phyloP scores from a whole-genome alignment of 1,140 invertebrate species.

The Augochlora pura region DNA sequence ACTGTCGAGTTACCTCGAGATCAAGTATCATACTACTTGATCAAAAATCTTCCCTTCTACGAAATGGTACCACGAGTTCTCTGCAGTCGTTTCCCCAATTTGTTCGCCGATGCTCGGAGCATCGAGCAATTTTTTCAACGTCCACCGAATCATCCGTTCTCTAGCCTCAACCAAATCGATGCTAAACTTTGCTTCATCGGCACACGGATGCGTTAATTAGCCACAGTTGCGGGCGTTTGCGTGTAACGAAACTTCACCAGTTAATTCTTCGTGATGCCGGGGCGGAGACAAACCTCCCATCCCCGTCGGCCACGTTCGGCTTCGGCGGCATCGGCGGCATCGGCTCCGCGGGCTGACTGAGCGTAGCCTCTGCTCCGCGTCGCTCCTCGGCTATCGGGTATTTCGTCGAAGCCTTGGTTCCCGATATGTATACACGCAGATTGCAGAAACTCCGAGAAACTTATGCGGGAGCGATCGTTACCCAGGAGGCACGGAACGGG shows the following conservation, averaged over 20 bases:
- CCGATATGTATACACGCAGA: slow-evolving; percentile 66
- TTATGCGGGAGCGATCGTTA: slow-evolving; percentile 65
- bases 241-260: slow-evolving; percentile 6
- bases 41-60: too few species aligned
- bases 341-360: slow-evolving; percentile 2
- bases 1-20: too few species aligned
- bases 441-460: slow-evolving; percentile 67
- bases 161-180: not conserved
- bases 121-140: too few species aligned
- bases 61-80: too few species aligned
- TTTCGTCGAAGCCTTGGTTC: slow-evolving; percentile 56
- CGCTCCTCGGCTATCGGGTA: slow-evolving; percentile 55
- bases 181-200: not conserved
- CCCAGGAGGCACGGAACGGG: slow-evolving; percentile 49
- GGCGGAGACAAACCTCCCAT: slow-evolving; percentile 5
- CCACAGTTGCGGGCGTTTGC: not conserved
- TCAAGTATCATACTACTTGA: too few species aligned
- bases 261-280: slow-evolving; percentile 50
- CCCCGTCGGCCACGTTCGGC: not conserved
- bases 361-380: not conserved
- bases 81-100: too few species aligned
- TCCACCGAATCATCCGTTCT: not conserved
- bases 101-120: too few species aligned
- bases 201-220: not conserved
- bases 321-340: too few species aligned